Evolutionary conservation across 1,140 invertebrate species (phyloP).

Genomic region (Xylocopa sonorina): DNA sequence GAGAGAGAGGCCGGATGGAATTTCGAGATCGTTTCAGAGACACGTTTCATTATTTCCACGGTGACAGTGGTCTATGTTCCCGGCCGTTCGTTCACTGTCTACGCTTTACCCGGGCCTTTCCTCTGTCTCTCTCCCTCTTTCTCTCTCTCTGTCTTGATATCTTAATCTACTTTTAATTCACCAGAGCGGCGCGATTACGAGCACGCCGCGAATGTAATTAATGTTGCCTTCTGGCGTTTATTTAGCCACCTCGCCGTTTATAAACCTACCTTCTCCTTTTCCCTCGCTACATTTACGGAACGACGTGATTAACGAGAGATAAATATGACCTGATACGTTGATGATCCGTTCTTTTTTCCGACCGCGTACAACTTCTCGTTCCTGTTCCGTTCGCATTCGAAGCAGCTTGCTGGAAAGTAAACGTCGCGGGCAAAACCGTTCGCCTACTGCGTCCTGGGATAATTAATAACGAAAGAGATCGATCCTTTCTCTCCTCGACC

Average conservation of each 20-base stretch:
- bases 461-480: background rate
- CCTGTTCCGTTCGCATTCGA: background rate
- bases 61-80: too few relatives aligned
- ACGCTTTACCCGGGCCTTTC: background rate
- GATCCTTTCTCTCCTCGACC: too few relatives aligned
- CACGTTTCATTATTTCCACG: conserved; percentile 59
- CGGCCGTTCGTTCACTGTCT: background rate
- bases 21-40: conserved; percentile 32
- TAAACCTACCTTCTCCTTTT: background rate
- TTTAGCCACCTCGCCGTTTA: background rate
- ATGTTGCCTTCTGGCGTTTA: conserved; percentile 15
- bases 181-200: conserved; percentile 30
- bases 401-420: background rate
- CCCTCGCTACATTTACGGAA: background rate
- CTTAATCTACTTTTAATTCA: conserved; percentile 45
- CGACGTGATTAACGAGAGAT: conserved; percentile 28
- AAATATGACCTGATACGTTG: conserved; percentile 17
- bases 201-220: conserved; percentile 18
- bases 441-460: too few relatives aligned
- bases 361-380: background rate
- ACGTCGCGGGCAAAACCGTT: background rate
- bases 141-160: conserved; percentile 29
- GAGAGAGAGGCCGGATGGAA: too few relatives aligned
- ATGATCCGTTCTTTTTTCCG: background rate
- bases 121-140: too few relatives aligned